These are phyloP conservation scores for Venturia canescens DNA, from an alignment of 1,140 invertebrate genomes.

Conservation along the genomic window DNA sequence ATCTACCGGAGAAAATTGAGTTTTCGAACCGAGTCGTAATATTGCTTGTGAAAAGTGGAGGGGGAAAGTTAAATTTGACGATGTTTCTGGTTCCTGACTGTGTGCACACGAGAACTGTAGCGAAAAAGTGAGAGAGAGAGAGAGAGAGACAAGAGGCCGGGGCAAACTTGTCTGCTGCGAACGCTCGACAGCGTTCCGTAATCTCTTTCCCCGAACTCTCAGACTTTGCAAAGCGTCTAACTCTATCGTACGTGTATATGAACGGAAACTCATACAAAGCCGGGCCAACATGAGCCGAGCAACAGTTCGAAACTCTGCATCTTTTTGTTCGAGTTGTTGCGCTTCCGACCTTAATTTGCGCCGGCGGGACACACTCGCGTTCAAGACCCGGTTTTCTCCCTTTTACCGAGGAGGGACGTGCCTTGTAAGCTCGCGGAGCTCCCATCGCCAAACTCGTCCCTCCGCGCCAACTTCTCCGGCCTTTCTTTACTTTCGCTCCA, in stretches of 20 bases:
- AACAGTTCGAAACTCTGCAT: slow-evolving; percentile 26
- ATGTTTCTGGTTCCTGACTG: not conserved
- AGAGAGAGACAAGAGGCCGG: slow-evolving; percentile 8
- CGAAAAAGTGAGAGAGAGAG: not conserved
- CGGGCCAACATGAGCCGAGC: not conserved
- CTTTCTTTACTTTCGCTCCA: no score
- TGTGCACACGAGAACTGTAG: not conserved
- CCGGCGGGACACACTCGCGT: not conserved
- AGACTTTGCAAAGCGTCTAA: slow-evolving; percentile 17
- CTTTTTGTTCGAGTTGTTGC: slow-evolving; percentile 13
- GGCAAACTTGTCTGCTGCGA: slow-evolving; percentile 30
- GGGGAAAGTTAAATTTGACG: not conserved
- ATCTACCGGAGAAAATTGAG: slow-evolving; percentile 26
- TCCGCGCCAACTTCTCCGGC: no score
- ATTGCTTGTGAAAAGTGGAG: not conserved
- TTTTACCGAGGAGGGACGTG: no score
- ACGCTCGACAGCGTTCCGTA: slow-evolving; percentile 9
- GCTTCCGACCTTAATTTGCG: slow-evolving; percentile 24
- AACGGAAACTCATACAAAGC: not conserved
- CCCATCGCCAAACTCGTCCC: no score
- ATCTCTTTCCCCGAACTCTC: slow-evolving; percentile 39
- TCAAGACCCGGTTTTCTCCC: not conserved
- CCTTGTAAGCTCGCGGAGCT: no score
- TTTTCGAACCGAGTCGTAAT: slow-evolving; percentile 39
- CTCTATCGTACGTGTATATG: not conserved